Percentiles rank a stretch among this genome's conserved stretches.
Evolutionary conservation across 2,888 invertebrate species (phyloP).

Genomic region (Metacarcinus magister): DNA sequence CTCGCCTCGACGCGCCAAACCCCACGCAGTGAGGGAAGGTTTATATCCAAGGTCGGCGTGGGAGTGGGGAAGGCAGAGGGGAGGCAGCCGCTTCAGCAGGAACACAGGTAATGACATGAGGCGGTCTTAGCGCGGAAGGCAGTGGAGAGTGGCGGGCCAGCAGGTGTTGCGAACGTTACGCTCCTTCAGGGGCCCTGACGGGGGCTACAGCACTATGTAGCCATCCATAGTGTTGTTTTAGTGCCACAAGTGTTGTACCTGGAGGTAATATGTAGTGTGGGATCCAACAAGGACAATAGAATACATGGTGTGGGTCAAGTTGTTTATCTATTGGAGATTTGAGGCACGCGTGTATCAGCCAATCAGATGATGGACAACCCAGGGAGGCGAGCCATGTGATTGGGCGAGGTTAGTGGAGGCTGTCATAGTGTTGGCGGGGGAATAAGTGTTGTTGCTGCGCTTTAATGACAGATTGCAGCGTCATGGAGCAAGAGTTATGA

Average conservation of each 20-base stretch:
- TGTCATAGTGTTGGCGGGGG: constrained; percentile 40
- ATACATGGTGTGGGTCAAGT: neutral
- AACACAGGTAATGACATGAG: constrained; percentile 51
- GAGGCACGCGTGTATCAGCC: constrained; percentile 43
- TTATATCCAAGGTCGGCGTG: constrained; percentile 1
- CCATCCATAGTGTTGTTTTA: constrained; percentile 1
- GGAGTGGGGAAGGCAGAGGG: constrained; percentile 35
- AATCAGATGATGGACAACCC: constrained; percentile 49
- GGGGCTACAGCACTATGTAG: neutral
- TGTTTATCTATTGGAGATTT: constrained; percentile 48
- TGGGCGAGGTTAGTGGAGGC: constrained; percentile 17
- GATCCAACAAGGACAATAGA: neutral
- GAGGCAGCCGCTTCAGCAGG: constrained; percentile 52
- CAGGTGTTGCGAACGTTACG: constrained; percentile 60
- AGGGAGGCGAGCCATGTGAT: constrained; percentile 41
- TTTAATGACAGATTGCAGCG: neutral
- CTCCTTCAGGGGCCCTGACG: constrained; percentile 57
- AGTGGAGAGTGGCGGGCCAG: constrained; percentile 39
- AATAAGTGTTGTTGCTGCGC: constrained; percentile 17
- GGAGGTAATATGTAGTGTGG: neutral
- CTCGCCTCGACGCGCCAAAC: neutral
- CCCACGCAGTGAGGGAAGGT: neutral
- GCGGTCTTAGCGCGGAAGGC: neutral
- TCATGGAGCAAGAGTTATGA: neutral
- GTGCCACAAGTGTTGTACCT: neutral